Conservation (phyloP, 2,888 invertebrate species). For the Pheosia gnoma region DNA sequence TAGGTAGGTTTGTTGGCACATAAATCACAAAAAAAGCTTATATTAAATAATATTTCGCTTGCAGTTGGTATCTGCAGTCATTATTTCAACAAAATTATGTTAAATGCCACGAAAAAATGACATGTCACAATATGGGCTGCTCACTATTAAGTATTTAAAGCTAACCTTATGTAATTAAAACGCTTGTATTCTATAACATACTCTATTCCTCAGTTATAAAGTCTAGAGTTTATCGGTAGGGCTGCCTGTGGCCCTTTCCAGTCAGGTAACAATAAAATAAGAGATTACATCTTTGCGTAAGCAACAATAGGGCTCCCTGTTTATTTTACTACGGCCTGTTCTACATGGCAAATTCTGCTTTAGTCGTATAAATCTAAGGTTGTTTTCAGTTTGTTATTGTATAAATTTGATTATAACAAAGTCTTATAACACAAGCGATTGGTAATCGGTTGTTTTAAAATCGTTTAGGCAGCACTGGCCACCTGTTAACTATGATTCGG, state of each 20-base stretch:
- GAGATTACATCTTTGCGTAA: slow-evolving; percentile 81
- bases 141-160: slow-evolving; percentile 42
- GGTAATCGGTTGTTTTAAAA: slow-evolving; percentile 69
- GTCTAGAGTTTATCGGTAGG: slow-evolving; percentile 36
- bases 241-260: slow-evolving; percentile 59
- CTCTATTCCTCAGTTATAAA: slow-evolving; percentile 31
- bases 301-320: slow-evolving; percentile 77
- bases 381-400: slow-evolving; percentile 31
- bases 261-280: slow-evolving; percentile 79
- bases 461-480: slow-evolving; percentile 58
- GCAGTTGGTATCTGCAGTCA: slow-evolving; percentile 8
- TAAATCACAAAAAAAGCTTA: no score
- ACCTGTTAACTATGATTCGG: slow-evolving; percentile 62
- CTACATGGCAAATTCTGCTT: slow-evolving; percentile 40
- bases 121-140: slow-evolving; percentile 38
- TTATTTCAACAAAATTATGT: slow-evolving; percentile 28
- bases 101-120: slow-evolving; percentile 42
- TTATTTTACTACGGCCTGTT: slow-evolving; percentile 60
- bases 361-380: slow-evolving; percentile 17
- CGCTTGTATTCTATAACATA: slow-evolving; percentile 20
- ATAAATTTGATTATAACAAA: slow-evolving; percentile 62
- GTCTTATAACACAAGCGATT: slow-evolving; percentile 66
- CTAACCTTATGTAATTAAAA: slow-evolving; percentile 40
- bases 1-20: no score
- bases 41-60: neutral